Conservation (phyloP, 2,888 invertebrate genomes). For the Habroteleia sp. region DNA sequence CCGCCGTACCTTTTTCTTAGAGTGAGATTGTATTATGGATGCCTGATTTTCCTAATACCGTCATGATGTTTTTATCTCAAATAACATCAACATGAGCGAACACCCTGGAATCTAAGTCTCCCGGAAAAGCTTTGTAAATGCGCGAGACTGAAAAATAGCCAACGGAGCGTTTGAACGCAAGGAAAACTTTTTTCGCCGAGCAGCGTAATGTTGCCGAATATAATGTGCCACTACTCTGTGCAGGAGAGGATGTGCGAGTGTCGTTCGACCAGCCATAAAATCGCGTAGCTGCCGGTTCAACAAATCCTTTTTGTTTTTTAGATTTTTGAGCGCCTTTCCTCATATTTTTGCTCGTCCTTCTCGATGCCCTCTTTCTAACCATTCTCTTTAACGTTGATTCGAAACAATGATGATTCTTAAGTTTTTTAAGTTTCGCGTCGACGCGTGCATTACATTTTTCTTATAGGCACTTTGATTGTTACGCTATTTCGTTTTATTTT, state of each 20-base stretch:
- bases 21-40: conserved; percentile 41
- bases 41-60: conserved; percentile 56
- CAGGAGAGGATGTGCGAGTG: conserved; percentile 60
- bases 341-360: conserved; percentile 34
- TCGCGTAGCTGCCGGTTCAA: conserved; percentile 68
- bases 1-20: conserved; percentile 42
- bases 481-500: too few species aligned
- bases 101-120: conserved; percentile 31
- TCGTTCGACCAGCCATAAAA: conserved; percentile 69
- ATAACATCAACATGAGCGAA: conserved; percentile 54
- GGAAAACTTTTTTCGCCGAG: conserved; percentile 46
- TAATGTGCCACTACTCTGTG: conserved; percentile 29
- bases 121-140: conserved; percentile 61
- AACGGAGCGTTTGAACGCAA: conserved; percentile 52
- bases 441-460: conserved; percentile 17
- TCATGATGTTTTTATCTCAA: conserved; percentile 51
- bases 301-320: conserved; percentile 65
- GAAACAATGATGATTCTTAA: conserved; percentile 51
- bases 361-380: conserved; percentile 13
- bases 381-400: conserved; percentile 34
- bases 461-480: background rate
- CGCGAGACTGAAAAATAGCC: conserved; percentile 63
- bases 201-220: conserved; percentile 30
- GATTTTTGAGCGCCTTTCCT: conserved; percentile 54
- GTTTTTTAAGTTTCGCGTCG: conserved; percentile 7